Conservation (phyloP, 2,113 vertebrate species). For the Machaerirhynchus nigripectus region DNA sequence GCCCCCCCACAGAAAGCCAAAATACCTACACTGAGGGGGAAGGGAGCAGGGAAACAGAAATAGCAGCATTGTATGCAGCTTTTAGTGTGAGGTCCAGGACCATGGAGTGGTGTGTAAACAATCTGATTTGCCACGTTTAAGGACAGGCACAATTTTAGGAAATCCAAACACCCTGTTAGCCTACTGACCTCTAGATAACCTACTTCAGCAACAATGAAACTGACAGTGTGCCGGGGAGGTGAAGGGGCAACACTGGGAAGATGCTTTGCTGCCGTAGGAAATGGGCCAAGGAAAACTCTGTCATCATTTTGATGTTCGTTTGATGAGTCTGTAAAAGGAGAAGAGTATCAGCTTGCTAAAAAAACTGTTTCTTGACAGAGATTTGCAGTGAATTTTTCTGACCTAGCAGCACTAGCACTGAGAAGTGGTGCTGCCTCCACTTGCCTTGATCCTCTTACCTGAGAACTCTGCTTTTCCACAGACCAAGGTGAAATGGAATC, state of each 20-base stretch:
- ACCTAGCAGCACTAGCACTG: neutral
- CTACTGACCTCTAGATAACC: slow-evolving; percentile 77
- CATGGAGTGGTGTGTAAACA: slow-evolving; percentile 34
- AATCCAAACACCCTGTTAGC: slow-evolving; percentile 80
- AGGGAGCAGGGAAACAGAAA: slow-evolving; percentile 54
- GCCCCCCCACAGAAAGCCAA: neutral
- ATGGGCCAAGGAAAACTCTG: slow-evolving; percentile 23
- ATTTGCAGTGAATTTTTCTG: neutral
- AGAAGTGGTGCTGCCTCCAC: neutral
- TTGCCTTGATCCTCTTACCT: neutral
- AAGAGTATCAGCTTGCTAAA: slow-evolving; percentile 5
- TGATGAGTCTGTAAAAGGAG: slow-evolving; percentile 2
- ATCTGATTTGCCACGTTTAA: slow-evolving; percentile 44
- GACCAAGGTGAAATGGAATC: neutral
- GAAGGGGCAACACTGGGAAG: neutral
- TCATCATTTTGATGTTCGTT: neutral
- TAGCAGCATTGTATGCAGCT: slow-evolving; percentile 27
- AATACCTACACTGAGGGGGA: neutral
- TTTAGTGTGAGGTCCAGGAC: neutral
- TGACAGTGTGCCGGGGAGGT: slow-evolving; percentile 23
- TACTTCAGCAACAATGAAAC: slow-evolving; percentile 69
- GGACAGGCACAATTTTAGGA: slow-evolving; percentile 85
- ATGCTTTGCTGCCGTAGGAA: slow-evolving; percentile 48
- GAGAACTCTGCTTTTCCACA: neutral
- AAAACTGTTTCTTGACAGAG: neutral